Evolutionary conservation across 2,888 invertebrate genomes (phyloP).

Genomic region (Eurytoma adleriae): DNA sequence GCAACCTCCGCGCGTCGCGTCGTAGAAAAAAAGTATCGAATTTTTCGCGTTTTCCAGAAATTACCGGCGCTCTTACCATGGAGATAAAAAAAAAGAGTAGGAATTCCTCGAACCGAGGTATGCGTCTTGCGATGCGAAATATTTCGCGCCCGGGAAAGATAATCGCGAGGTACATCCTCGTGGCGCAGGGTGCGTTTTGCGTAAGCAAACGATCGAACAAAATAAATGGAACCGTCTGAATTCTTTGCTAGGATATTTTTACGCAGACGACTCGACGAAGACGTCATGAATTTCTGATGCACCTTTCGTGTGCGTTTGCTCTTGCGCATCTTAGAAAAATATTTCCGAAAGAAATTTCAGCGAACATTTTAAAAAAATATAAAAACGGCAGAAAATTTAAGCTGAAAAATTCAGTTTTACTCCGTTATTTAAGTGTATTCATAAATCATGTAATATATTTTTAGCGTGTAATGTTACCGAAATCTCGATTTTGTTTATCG

Average conservation of each 20-base stretch:
- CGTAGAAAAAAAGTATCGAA: constrained; percentile 13
- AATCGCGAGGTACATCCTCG: constrained; percentile 23
- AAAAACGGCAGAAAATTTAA: too few species aligned
- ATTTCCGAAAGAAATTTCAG: too few species aligned
- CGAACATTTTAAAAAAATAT: too few species aligned
- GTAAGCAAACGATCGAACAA: background rate
- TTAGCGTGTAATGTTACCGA: too few species aligned
- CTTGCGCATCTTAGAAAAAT: too few species aligned
- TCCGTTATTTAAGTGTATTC: too few species aligned
- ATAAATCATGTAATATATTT: too few species aligned
- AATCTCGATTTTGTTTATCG: too few species aligned
- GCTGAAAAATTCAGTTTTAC: too few species aligned
- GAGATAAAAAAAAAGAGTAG: constrained; percentile 28
- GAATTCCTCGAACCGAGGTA: background rate
- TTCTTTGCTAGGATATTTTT: constrained; percentile 23
- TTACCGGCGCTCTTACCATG: constrained; percentile 6
- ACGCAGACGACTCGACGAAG: constrained; percentile 13
- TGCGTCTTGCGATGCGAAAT: constrained; percentile 1
- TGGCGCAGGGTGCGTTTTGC: constrained; percentile 2
- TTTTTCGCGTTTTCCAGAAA: constrained; percentile 14
- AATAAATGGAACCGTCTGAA: constrained; percentile 19
- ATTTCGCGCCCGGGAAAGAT: constrained; percentile 2
- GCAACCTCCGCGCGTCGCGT: constrained; percentile 11
- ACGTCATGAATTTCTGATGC: background rate
- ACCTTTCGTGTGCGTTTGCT: background rate